Percentiles rank a stretch among this genome's conserved stretches.
phyloP scores from a whole-genome alignment of 2,888 invertebrate species.

The Mycalesis mineus region DNA sequence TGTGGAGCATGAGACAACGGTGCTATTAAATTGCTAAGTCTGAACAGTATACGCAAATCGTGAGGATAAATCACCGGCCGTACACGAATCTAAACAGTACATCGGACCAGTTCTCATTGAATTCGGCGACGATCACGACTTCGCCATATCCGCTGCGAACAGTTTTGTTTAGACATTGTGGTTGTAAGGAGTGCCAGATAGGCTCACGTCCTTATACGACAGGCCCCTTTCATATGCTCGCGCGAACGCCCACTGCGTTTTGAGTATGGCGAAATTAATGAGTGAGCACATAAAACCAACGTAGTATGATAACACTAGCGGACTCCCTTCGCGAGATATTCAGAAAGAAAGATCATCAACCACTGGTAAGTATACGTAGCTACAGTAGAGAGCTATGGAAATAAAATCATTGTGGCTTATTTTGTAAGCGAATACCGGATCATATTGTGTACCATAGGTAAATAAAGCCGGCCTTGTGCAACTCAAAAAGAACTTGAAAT shows the following conservation, averaged over 20 bases:
- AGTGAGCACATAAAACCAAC: constrained; percentile 8
- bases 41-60: constrained; percentile 7
- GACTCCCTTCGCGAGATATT: too few relatives aligned
- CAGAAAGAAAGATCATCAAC: too few relatives aligned
- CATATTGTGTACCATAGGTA: too few relatives aligned
- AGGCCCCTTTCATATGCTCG: constrained; percentile 41
- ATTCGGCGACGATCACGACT: constrained; percentile 20
- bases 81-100: constrained; percentile 13
- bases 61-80: constrained; percentile 7
- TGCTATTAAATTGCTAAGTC: constrained; percentile 2
- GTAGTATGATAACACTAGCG: too few relatives aligned
- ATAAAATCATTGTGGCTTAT: too few relatives aligned
- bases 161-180: constrained; percentile 13
- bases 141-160: constrained; percentile 12
- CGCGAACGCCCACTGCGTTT: constrained; percentile 41
- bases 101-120: constrained; percentile 13
- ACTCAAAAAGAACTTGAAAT: too few relatives aligned
- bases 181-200: constrained; percentile 34
- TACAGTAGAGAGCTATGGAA: too few relatives aligned
- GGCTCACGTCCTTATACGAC: constrained; percentile 44
- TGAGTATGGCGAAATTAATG: constrained; percentile 32
- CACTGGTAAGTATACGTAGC: too few relatives aligned
- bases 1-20: background rate
- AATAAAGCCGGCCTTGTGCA: too few relatives aligned
- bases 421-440: too few relatives aligned